Base-by-base conservation (phyloP, 23 tunicate species). In the Trididemnum nubilum region DNA sequence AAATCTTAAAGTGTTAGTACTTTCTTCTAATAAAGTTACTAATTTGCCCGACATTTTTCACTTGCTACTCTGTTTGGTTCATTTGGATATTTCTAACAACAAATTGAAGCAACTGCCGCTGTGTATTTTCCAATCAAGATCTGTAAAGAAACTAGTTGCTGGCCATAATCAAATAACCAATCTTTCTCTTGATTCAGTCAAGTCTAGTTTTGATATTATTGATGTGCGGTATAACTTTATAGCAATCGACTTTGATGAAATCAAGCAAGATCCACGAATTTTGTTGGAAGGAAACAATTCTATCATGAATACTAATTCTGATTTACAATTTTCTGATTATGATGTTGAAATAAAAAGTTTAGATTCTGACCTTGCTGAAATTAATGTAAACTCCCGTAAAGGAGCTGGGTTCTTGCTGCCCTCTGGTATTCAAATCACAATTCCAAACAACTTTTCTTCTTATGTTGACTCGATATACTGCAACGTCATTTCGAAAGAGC, bases 391-490 rank as follows among this genome's bases (percentile, higher is more conserved):
- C 31, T 37, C 79, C 19, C 2, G 30, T n/a, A 29, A 27, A 5
- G 81, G 67, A 1, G 36, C 40, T 30, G 51, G 22, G 9, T 77
- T 51, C 38, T 2, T 12, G 7, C 33, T 77, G 25, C 81, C 81
- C 2, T 77, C 81, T 52, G 81, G 81, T 2, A 51, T 77, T 2
- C 21, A 33, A 54, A 54, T 77, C 15, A 2, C 33, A 26, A 12
- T 77, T 52, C 81, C 81, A 77, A 77, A 54, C 5, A 33, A 32
- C 27, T 52, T 77, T 28, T 29, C 67, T 1, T 73, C 35, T 73
- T 7, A 33, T 27, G 24, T 9, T 32, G 78, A 38, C 2, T 15
- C 28, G 21, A 73, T 73, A 21, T 77, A 25, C 31, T 77, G 81
- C 37, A 77, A 32, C 29, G 67, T 77, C 9, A 4, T 49, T 49